These are phyloP conservation scores for Macrobrachium rosenbergii DNA, from an alignment of 1,140 invertebrate species.

Conservation along the genomic window DNA sequence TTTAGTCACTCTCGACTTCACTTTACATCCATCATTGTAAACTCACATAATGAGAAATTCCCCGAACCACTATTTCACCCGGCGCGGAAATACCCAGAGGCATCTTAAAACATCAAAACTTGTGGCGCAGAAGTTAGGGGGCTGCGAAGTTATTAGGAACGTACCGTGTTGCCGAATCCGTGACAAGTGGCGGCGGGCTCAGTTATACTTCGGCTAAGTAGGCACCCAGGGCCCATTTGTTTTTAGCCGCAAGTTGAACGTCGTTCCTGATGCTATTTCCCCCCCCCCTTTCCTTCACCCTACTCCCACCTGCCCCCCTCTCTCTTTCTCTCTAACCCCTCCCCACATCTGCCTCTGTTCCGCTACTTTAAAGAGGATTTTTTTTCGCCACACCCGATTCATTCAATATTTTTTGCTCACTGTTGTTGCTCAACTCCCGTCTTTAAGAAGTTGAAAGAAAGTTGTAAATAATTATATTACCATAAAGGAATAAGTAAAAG, in stretches of 20 bases:
- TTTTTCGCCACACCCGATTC: too few relatives aligned
- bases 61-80: constrained; percentile 6
- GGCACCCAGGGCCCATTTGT: constrained; percentile 3
- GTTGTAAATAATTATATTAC: too few relatives aligned
- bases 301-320: background rate
- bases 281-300: background rate
- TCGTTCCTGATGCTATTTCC: background rate
- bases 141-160: constrained; percentile 1
- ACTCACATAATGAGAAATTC: background rate
- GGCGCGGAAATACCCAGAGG: constrained; percentile 6
- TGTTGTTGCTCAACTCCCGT: too few relatives aligned
- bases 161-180: background rate
- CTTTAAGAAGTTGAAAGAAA: too few relatives aligned
- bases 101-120: constrained; percentile 24
- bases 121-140: constrained; percentile 10
- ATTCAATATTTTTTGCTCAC: background rate
- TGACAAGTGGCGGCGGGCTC: background rate
- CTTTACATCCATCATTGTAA: too few relatives aligned
- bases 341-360: background rate
- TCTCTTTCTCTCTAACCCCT: background rate
- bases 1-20: too few relatives aligned
- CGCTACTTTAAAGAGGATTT: too few relatives aligned
- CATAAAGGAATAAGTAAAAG: too few relatives aligned
- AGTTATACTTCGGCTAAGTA: background rate
- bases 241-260: background rate